A percentile compares a stretch with the other conserved stretches of the same genome.
Conservation (phyloP, 2,113 vertebrate genomes). For the Podilymbus podiceps region DNA sequence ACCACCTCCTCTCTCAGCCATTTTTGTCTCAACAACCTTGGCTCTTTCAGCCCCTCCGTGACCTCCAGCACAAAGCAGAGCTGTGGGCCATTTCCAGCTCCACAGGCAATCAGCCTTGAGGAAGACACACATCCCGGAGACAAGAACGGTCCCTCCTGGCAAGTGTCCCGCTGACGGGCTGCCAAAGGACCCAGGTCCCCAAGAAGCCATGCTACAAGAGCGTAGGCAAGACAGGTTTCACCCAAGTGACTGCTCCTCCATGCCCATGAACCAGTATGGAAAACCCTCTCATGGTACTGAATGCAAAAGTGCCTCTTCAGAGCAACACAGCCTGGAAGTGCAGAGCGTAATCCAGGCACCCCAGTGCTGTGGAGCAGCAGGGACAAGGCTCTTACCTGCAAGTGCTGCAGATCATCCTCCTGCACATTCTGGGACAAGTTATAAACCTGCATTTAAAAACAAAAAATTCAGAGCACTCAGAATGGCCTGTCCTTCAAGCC, state of each 20-base stretch:
- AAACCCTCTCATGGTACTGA: not conserved
- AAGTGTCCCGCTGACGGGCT: not conserved
- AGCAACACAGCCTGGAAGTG: not conserved
- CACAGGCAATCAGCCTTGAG: not conserved
- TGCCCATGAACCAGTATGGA: not conserved
- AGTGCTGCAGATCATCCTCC: constrained; percentile 90
- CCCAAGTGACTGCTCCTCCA: not conserved
- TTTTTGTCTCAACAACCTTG: not conserved
- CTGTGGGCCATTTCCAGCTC: not conserved
- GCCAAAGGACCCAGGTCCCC: not conserved
- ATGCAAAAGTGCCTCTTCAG: not conserved
- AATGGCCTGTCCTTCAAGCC: not conserved
- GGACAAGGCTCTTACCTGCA: constrained; percentile 77
- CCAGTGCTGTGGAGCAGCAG: not conserved
- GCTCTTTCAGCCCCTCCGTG: not conserved
- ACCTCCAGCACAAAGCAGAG: not conserved
- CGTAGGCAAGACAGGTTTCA: not conserved
- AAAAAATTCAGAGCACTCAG: not conserved
- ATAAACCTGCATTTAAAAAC: constrained; percentile 80
- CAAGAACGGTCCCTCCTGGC: not conserved
- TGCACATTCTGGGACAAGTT: constrained; percentile 92
- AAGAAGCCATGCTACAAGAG: accelerated
- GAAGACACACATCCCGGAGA: accelerated
- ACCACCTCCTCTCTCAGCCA: not conserved
- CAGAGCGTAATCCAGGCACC: not conserved